phyloP scores from a whole-genome alignment of 2,888 invertebrate genomes.

The Drosophila recens region DNA sequence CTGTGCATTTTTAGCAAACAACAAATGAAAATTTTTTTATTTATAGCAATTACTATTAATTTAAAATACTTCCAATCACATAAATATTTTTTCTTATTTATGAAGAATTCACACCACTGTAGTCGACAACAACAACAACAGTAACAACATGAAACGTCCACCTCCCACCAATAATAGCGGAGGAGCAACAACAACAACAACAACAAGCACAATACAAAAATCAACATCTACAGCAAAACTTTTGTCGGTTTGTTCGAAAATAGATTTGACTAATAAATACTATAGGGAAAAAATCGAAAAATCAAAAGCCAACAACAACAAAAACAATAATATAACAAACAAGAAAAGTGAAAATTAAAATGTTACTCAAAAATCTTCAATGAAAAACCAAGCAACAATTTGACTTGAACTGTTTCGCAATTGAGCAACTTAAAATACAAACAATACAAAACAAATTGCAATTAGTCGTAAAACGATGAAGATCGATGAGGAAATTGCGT shows the following conservation, averaged over 20 bases:
- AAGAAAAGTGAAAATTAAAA: constrained; percentile 49
- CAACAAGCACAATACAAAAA: constrained; percentile 45
- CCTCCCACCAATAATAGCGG: constrained; percentile 26
- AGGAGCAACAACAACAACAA: constrained; percentile 20
- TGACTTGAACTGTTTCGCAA: constrained; percentile 49
- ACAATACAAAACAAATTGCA: constrained; percentile 45
- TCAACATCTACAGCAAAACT: constrained; percentile 51
- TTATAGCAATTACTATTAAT: constrained; percentile 16
- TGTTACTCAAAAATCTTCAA: constrained; percentile 38
- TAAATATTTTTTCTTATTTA: constrained; percentile 9
- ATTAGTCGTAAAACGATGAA: constrained; percentile 20
- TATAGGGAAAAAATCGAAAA: constrained; percentile 73
- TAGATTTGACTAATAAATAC: constrained; percentile 83
- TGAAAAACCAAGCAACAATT: constrained; percentile 12
- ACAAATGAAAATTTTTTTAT: neutral
- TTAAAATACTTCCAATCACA: constrained; percentile 5
- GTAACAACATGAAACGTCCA: constrained; percentile 16
- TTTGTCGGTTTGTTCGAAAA: constrained; percentile 73
- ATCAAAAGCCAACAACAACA: constrained; percentile 43
- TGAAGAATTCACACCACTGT: constrained; percentile 42
- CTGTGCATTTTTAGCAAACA: constrained; percentile 7
- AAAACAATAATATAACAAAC: constrained; percentile 32
- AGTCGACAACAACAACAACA: constrained; percentile 9
- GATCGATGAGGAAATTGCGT: constrained; percentile 53
- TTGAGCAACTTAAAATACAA: constrained; percentile 42